Base-by-base conservation (phyloP, 2,888 invertebrate genomes). In the Dryadula phaetusa region DNA sequence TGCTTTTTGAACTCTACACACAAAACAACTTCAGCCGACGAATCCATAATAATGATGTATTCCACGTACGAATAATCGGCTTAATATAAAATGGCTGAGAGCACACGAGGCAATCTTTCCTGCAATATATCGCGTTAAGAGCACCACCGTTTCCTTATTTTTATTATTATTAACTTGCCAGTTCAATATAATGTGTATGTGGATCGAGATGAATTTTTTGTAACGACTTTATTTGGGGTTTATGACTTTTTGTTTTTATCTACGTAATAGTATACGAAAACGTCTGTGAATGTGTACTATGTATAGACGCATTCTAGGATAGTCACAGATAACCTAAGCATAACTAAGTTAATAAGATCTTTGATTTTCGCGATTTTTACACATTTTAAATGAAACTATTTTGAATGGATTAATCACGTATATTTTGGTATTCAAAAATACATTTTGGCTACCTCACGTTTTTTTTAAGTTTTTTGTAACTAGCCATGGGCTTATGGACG, bases 51-150 rank as follows among this genome's bases (percentile, higher is more conserved):
- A 46, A 60, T 44, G 28, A 60, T 60, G 18, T 60, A 60, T 49
- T 52, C 37, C 18, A 40, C 47, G 52, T 52, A 42, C 25, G 25
- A 37, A 62, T 47, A 62, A 52, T 42, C 52, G 47, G 42, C 37
- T 62, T 62, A 62, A 62, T 62, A 52, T 62, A 40, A 53, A 40
- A 62, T 53, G 62, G 42, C 28, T 62, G 52, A 52, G 14, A 53
- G 62, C 14, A 42, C 42, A 62, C 62, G 62, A 62, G 62, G 46
- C 60, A 60, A 60, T 60, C 32, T 60, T 60, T 46, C 18, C 60
- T 46, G 60, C 28, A 32, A 60, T 60, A 46, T 60, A 60, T 60
- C 60, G 60, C 42, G 60, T 44, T 60, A 60, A 60, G 44, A 46
- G 44, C 56, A 40, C 20, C 54, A 22, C 18, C 28, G 32, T 60